Conservation (phyloP, 2,888 invertebrate genomes). For the Agonopterix heracliana region DNA sequence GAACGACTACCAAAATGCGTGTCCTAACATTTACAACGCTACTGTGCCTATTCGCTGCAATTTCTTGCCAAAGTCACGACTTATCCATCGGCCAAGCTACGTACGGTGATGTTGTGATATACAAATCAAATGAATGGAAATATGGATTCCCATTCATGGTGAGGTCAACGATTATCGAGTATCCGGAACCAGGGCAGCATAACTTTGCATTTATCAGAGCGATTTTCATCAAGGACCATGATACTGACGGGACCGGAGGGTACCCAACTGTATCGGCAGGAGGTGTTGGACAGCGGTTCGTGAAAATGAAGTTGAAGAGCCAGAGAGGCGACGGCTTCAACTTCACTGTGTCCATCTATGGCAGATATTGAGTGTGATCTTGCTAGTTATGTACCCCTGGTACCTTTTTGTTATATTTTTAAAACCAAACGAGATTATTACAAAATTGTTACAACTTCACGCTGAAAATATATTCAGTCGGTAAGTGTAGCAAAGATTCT, state of each 20-base stretch:
- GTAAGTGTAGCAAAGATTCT: too few species aligned
- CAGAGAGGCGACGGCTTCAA: slow-evolving; percentile 56
- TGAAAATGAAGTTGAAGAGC: slow-evolving; percentile 60
- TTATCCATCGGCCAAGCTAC: slow-evolving; percentile 43
- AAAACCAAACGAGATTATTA: slow-evolving; percentile 2
- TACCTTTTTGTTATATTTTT: slow-evolving; percentile 13
- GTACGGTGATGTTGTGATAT: slow-evolving; percentile 54
- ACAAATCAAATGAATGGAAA: slow-evolving; percentile 49
- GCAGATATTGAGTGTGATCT: slow-evolving; percentile 40
- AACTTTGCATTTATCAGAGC: slow-evolving; percentile 56
- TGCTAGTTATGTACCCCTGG: slow-evolving; percentile 18
- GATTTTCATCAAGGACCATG: slow-evolving; percentile 53
- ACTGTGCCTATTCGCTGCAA: slow-evolving; percentile 37
- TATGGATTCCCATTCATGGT: slow-evolving; percentile 57
- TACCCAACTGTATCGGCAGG: slow-evolving; percentile 54
- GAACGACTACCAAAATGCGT: slow-evolving; percentile 51
- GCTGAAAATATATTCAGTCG: neutral
- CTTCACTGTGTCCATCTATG: slow-evolving; percentile 62
- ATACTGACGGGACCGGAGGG: slow-evolving; percentile 50
- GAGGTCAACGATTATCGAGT: slow-evolving; percentile 48
- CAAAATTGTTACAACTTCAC: slow-evolving; percentile 3
- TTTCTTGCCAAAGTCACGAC: slow-evolving; percentile 53
- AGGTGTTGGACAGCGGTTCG: slow-evolving; percentile 59
- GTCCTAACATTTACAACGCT: slow-evolving; percentile 30
- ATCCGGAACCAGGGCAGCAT: slow-evolving; percentile 46